These are phyloP conservation scores for Rhaphigaster nebulosa DNA, from an alignment of 2,888 invertebrate genomes.

Conservation along the genomic window DNA sequence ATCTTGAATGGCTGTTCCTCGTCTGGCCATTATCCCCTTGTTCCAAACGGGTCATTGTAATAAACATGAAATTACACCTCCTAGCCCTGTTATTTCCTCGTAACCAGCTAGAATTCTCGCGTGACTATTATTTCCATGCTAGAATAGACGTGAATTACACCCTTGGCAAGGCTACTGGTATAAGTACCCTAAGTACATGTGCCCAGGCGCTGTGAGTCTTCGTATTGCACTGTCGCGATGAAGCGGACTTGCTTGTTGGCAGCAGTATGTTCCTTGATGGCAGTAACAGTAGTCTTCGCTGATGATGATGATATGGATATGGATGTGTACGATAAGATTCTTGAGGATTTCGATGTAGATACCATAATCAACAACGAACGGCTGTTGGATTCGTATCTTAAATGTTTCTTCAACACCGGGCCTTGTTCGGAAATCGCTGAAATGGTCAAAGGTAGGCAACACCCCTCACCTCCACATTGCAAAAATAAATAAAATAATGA, in stretches of 20 bases:
- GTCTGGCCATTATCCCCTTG: not conserved
- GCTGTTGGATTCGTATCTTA: conserved; percentile 56
- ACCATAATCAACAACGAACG: conserved; percentile 55
- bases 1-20: not conserved
- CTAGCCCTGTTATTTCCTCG: not conserved
- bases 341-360: conserved; percentile 58
- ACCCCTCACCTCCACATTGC: too few relatives aligned
- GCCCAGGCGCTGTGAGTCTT: not conserved
- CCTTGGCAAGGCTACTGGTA: conserved; percentile 3
- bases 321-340: conserved; percentile 43
- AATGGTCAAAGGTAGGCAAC: conserved; percentile 58
- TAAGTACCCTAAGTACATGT: not conserved
- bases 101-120: not conserved
- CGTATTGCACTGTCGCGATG: not conserved
- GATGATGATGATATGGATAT: not conserved
- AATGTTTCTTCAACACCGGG: conserved; percentile 57
- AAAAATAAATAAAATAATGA: too few relatives aligned
- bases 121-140: not conserved
- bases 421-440: conserved; percentile 41
- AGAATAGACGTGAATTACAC: not conserved
- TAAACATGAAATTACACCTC: not conserved
- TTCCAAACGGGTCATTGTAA: not conserved
- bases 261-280: not conserved
- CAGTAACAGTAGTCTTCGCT: not conserved
- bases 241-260: not conserved